A percentile compares a stretch with the other conserved stretches of the same genome.
Conservation (phyloP, 2,888 invertebrate genomes). For the Agriopis marginaria region DNA sequence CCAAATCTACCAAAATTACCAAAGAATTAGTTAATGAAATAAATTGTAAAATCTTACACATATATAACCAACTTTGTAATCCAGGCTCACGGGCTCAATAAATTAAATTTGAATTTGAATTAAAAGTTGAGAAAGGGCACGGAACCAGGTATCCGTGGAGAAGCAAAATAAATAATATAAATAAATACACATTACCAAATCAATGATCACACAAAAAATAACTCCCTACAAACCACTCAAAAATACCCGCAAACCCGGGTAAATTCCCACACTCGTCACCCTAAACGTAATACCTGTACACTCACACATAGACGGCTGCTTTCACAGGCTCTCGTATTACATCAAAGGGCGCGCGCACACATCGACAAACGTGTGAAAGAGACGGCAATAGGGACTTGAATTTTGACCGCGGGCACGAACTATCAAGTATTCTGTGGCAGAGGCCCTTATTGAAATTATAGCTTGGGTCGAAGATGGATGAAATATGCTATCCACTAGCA, state of each 20-base stretch:
- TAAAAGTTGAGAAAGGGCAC: too few species aligned
- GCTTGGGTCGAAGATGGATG: neutral
- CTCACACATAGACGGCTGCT: slow-evolving; percentile 57
- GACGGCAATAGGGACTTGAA: slow-evolving; percentile 38
- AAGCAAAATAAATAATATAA: too few species aligned
- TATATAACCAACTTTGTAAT: too few species aligned
- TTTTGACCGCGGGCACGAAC: slow-evolving; percentile 32
- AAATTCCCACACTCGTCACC: slow-evolving; percentile 44
- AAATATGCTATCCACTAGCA: neutral
- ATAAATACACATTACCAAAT: neutral
- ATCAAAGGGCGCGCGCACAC: slow-evolving; percentile 54
- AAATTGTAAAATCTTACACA: too few species aligned
- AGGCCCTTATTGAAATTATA: slow-evolving; percentile 10
- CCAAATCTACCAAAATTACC: neutral
- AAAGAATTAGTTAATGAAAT: too few species aligned
- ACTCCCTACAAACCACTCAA: neutral
- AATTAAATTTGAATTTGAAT: too few species aligned
- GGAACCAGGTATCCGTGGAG: too few species aligned
- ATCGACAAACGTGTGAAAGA: slow-evolving; percentile 36
- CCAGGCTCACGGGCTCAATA: too few species aligned
- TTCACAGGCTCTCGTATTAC: slow-evolving; percentile 59
- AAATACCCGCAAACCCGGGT: slow-evolving; percentile 43
- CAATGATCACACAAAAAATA: neutral
- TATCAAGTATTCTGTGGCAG: neutral
- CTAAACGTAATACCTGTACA: slow-evolving; percentile 57